Percentiles rank a stretch among this genome's conserved stretches.
Evolutionary conservation across 2,888 invertebrate species (phyloP).

Genomic region (Germaria angustata): DNA sequence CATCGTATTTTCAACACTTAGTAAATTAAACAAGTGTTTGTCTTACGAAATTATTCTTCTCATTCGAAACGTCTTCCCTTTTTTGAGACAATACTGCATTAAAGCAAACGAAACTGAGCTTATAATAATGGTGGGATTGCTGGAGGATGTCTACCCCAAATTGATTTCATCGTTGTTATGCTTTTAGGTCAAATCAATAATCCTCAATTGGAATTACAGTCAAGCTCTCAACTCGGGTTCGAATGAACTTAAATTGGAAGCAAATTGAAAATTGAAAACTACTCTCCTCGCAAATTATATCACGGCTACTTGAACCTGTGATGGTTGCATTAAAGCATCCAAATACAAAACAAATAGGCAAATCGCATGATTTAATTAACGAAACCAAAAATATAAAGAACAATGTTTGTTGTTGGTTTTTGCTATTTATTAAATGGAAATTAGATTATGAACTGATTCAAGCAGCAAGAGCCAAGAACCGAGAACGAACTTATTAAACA

Average conservation of each 20-base stretch:
- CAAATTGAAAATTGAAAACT: neutral
- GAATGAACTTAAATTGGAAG: neutral
- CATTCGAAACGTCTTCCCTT: neutral
- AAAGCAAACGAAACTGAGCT: neutral
- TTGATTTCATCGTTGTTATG: neutral
- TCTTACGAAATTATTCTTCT: neutral
- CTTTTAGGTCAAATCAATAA: conserved; percentile 26
- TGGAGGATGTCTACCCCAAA: neutral
- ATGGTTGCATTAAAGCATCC: neutral
- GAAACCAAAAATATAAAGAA: conserved; percentile 21
- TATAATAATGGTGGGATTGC: neutral
- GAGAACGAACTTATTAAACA: conserved; percentile 51
- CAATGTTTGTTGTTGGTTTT: neutral
- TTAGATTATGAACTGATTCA: conserved; percentile 48
- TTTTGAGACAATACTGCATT: neutral
- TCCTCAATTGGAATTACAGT: too few relatives aligned
- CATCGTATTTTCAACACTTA: conserved; percentile 4
- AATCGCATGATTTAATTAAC: conserved; percentile 49
- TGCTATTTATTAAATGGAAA: conserved; percentile 13
- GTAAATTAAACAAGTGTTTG: conserved; percentile 33
- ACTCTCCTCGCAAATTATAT: neutral
- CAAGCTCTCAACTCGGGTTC: neutral
- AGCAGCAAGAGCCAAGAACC: conserved; percentile 25
- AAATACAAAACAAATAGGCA: neutral
- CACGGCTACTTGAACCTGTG: conserved; percentile 16